Conservation (phyloP, 2,797 vertebrate species). For the Microctenopoma steveboyesi region DNA sequence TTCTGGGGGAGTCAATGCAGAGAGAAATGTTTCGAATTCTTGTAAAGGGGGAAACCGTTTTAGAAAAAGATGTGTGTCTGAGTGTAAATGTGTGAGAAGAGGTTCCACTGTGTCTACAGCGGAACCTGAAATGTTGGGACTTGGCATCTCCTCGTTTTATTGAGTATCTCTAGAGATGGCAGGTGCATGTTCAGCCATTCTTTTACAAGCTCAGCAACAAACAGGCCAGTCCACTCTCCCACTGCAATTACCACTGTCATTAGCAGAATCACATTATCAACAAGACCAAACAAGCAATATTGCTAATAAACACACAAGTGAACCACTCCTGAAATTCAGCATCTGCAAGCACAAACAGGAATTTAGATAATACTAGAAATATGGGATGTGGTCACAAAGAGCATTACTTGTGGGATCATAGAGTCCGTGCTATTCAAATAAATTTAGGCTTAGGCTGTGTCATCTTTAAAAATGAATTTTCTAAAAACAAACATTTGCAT, state of each 20-base stretch:
- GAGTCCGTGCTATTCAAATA: constrained; percentile 21
- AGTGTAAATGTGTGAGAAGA: constrained; percentile 15
- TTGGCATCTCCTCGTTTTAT: constrained; percentile 79
- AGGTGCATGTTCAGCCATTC: constrained; percentile 84
- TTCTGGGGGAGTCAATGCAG: constrained; percentile 36
- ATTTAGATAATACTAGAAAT: constrained; percentile 7
- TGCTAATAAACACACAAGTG: constrained; percentile 50
- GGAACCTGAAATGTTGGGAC: constrained; percentile 59
- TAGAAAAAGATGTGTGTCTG: constrained; percentile 19
- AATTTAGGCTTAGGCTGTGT: constrained; percentile 22
- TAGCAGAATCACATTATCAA: constrained; percentile 73
- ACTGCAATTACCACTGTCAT: constrained; percentile 71
- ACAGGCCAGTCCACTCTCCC: constrained; percentile 64
- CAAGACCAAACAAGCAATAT: constrained; percentile 60
- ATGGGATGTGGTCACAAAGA: constrained; percentile 19
- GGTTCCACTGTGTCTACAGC: constrained; percentile 30
- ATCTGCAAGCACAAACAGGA: constrained; percentile 39
- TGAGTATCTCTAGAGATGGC: constrained; percentile 84
- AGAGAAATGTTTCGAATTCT: constrained; percentile 52
- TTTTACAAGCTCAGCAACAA: constrained; percentile 81
- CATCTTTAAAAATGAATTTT: constrained; percentile 31
- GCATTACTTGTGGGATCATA: constrained; percentile 23
- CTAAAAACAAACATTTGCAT: constrained; percentile 48
- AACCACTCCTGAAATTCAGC: constrained; percentile 36
- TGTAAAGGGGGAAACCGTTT: constrained; percentile 9